phyloP scores from a whole-genome alignment of 2,888 invertebrate species.

The Pyrrhosoma nymphula region DNA sequence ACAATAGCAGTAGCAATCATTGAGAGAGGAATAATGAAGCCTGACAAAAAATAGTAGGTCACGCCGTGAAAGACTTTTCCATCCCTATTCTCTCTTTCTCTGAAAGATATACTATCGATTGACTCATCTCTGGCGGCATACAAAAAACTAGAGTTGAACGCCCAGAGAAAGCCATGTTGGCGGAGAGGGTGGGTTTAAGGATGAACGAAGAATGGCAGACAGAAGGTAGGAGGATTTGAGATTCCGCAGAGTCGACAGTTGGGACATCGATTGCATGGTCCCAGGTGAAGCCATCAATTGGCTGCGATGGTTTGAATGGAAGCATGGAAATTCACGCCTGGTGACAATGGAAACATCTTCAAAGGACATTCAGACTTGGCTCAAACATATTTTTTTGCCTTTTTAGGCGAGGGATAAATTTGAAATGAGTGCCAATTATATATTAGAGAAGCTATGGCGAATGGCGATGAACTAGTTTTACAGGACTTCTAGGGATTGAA shows the following conservation, averaged over 20 bases:
- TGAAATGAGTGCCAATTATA: background rate
- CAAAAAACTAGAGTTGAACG: background rate
- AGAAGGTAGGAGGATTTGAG: background rate
- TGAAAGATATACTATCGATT: background rate
- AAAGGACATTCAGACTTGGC: background rate
- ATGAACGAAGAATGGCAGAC: background rate
- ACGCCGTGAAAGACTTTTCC: background rate
- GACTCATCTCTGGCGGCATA: background rate
- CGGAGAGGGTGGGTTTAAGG: background rate
- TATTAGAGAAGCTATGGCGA: background rate
- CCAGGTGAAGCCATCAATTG: background rate
- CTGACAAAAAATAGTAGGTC: background rate
- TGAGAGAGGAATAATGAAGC: background rate
- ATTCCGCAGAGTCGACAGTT: conserved; percentile 40
- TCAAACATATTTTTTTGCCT: background rate
- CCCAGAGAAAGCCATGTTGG: background rate
- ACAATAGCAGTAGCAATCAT: background rate
- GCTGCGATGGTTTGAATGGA: conserved; percentile 17
- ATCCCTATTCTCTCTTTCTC: background rate
- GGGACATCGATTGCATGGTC: conserved; percentile 35
- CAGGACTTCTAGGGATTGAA: too few species aligned
- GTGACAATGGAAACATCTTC: background rate
- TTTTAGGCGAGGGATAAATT: background rate
- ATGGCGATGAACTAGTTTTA: too few species aligned
- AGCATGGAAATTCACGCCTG: background rate